phyloP scores from a whole-genome alignment of 1,140 invertebrate species.

The Bombus picipes region DNA sequence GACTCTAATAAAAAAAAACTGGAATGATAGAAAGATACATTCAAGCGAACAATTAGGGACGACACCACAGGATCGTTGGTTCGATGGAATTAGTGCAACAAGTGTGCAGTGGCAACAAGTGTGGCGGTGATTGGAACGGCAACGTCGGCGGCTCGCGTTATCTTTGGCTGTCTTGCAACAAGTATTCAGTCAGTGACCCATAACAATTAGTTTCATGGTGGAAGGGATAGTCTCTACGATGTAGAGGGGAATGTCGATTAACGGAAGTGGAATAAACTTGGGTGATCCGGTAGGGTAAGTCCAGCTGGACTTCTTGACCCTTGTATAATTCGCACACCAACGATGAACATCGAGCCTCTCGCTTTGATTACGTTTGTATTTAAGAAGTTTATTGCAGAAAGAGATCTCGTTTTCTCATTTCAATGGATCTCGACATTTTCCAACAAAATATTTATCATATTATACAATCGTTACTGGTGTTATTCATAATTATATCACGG shows the following conservation, averaged over 20 bases:
- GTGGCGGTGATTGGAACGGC: constrained; percentile 62
- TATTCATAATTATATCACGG: no score
- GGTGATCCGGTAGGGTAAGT: constrained; percentile 73
- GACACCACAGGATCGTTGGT: not conserved
- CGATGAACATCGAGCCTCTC: not conserved
- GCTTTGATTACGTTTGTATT: not conserved
- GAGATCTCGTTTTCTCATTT: no score
- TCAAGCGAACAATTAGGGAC: constrained; percentile 21
- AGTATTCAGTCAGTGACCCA: constrained; percentile 78
- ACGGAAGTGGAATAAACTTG: constrained; percentile 80
- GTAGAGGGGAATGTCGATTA: constrained; percentile 73
- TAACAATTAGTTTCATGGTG: constrained; percentile 75
- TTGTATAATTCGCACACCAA: not conserved
- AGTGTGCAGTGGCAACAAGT: constrained; percentile 54
- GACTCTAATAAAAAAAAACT: not conserved
- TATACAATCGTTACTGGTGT: no score
- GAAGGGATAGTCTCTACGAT: constrained; percentile 57
- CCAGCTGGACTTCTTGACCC: constrained; percentile 51
- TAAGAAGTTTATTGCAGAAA: not conserved
- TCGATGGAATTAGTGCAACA: constrained; percentile 28
- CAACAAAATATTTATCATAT: no score
- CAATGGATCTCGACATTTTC: no score
- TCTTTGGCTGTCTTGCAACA: constrained; percentile 72
- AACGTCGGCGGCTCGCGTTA: constrained; percentile 68
- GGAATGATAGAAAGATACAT: not conserved